A percentile compares a stretch with the other conserved stretches of the same genome.
These are phyloP conservation scores for Cacoxenus indagator DNA, from an alignment of 2,888 invertebrate species.

Conservation along the genomic window DNA sequence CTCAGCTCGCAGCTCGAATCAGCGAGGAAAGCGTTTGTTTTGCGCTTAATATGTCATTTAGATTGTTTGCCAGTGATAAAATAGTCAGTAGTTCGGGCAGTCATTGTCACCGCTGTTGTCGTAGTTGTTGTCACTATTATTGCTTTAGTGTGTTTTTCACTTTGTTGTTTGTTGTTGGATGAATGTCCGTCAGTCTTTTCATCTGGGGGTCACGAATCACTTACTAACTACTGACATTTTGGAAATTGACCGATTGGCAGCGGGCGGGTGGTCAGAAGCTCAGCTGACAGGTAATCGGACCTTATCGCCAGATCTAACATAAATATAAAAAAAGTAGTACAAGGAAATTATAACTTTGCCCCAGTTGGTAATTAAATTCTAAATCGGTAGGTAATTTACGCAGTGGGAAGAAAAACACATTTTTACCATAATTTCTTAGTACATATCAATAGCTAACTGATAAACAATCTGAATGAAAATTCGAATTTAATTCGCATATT, in stretches of 20 bases:
- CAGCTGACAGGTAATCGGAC: conserved; percentile 40
- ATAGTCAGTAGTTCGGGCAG: conserved; percentile 53
- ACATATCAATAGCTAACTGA: background rate
- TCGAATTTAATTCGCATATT: background rate
- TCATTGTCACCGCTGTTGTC: conserved; percentile 38
- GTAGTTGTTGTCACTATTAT: conserved; percentile 35
- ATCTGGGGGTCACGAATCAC: conserved; percentile 35
- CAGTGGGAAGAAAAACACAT: conserved; percentile 54
- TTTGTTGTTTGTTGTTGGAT: background rate
- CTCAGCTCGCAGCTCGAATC: conserved; percentile 50
- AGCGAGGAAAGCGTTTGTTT: conserved; percentile 59
- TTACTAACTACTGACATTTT: conserved; percentile 33
- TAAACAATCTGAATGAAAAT: background rate
- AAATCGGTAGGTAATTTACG: conserved; percentile 35
- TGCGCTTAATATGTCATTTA: conserved; percentile 71
- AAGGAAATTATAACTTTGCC: conserved; percentile 54
- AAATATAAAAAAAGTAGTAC: background rate
- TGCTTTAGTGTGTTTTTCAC: conserved; percentile 30
- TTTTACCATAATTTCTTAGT: conserved; percentile 30
- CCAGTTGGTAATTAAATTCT: conserved; percentile 35
- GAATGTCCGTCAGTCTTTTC: conserved; percentile 12
- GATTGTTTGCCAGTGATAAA: conserved; percentile 69
- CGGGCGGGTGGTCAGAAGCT: conserved; percentile 35
- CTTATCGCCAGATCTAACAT: conserved; percentile 44
- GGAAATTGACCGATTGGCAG: conserved; percentile 43